phyloP scores from a whole-genome alignment of 2,888 invertebrate species.

The Villa cingulata region DNA sequence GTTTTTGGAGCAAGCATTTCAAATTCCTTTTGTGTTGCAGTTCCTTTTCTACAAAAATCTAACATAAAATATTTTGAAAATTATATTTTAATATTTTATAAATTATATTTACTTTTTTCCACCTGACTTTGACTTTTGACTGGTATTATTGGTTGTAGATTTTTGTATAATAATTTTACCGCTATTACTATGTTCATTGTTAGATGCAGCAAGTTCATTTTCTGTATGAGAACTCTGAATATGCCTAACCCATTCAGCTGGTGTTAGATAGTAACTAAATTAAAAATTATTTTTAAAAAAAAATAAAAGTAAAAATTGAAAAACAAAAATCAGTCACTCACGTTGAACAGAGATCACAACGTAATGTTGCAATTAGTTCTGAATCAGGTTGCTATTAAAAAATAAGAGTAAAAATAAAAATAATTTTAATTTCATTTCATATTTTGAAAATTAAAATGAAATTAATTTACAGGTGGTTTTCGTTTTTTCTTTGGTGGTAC shows the following conservation, averaged over 20 bases:
- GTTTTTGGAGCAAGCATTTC: too few species aligned
- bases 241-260: conserved; percentile 77
- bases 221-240: conserved; percentile 75
- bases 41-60: neutral
- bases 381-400: conserved; percentile 46
- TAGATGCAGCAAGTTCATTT: conserved; percentile 53
- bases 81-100: neutral
- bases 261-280: conserved; percentile 49
- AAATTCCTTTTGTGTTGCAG: conserved; percentile 25
- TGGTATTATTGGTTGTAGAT: neutral
- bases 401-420: neutral
- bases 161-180: neutral
- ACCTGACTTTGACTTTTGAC: neutral
- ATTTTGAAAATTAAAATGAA: neutral
- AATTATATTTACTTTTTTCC: neutral
- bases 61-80: neutral
- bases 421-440: neutral
- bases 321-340: conserved; percentile 25
- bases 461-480: conserved; percentile 40
- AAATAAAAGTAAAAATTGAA: too few species aligned
- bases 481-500: conserved; percentile 36
- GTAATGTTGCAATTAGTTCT: conserved; percentile 58
- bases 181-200: neutral
- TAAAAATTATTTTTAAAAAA: conserved; percentile 6
- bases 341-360: conserved; percentile 65